These are phyloP conservation scores for Sclerurus mexicanus DNA, from an alignment of 2,113 vertebrate genomes.

Conservation along the genomic window DNA sequence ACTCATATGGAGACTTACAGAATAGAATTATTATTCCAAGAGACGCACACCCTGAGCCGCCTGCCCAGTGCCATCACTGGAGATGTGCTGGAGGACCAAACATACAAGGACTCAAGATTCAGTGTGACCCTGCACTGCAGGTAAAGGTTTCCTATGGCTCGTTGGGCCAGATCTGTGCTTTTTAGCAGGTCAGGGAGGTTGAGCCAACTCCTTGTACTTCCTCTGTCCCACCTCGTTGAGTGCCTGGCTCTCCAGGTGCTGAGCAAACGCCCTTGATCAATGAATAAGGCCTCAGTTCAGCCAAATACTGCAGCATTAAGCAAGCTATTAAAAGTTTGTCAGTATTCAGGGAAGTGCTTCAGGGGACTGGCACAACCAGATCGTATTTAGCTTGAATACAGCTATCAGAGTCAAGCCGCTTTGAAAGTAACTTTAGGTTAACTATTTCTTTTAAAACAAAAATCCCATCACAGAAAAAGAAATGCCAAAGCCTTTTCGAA, in stretches of 20 bases:
- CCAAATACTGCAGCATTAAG: neutral
- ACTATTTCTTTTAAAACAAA: constrained; percentile 64
- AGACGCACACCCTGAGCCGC: neutral
- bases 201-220: neutral
- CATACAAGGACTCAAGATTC: neutral
- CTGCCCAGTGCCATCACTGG: neutral
- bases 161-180: neutral
- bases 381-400: neutral
- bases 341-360: neutral
- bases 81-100: neutral
- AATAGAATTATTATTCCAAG: neutral
- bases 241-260: neutral
- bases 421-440: constrained; percentile 16
- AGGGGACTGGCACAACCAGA: neutral
- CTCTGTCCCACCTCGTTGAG: neutral
- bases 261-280: neutral
- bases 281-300: neutral
- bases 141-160: neutral
- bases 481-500: constrained; percentile 74
- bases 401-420: neutral
- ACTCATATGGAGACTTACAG: neutral
- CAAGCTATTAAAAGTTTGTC: neutral
- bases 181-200: neutral
- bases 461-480: constrained; percentile 58
- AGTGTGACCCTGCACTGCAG: neutral